Percentiles rank a stretch among this genome's conserved stretches.
These are phyloP conservation scores for Dasypogon diadema DNA, from an alignment of 2,888 invertebrate genomes.

Conservation along the genomic window DNA sequence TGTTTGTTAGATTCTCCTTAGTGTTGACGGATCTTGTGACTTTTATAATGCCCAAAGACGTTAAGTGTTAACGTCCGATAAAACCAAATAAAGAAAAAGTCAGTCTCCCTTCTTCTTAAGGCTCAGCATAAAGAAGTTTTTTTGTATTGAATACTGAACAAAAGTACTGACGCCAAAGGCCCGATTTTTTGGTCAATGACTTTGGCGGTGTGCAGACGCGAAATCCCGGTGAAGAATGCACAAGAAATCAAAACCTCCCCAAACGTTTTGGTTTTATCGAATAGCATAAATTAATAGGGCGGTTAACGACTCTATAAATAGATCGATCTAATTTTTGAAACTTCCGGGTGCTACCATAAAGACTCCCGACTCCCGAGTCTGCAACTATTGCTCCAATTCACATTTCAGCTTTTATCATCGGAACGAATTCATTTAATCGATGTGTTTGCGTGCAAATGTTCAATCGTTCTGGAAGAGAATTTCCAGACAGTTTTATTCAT, in stretches of 20 bases:
- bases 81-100: conserved; percentile 17
- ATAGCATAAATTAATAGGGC: neutral
- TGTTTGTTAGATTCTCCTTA: conserved; percentile 18
- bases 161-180: conserved; percentile 7
- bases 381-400: neutral
- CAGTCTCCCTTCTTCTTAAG: neutral
- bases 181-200: conserved; percentile 25
- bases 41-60: neutral
- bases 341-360: conserved; percentile 21
- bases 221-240: neutral
- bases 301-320: conserved; percentile 1
- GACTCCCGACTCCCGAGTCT: neutral
- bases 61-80: conserved; percentile 12
- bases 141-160: neutral
- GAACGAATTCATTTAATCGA: conserved; percentile 28
- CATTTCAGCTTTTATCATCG: conserved; percentile 11
- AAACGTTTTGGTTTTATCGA: neutral
- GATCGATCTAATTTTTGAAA: neutral
- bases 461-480: neutral
- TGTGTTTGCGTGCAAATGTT: conserved; percentile 17
- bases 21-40: conserved; percentile 13
- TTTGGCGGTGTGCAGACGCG: neutral
- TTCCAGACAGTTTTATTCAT: neutral
- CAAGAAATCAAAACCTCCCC: neutral
- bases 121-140: too few species aligned